phyloP scores from a whole-genome alignment of 1,140 invertebrate genomes.

The Neoseiulus cucumeris region DNA sequence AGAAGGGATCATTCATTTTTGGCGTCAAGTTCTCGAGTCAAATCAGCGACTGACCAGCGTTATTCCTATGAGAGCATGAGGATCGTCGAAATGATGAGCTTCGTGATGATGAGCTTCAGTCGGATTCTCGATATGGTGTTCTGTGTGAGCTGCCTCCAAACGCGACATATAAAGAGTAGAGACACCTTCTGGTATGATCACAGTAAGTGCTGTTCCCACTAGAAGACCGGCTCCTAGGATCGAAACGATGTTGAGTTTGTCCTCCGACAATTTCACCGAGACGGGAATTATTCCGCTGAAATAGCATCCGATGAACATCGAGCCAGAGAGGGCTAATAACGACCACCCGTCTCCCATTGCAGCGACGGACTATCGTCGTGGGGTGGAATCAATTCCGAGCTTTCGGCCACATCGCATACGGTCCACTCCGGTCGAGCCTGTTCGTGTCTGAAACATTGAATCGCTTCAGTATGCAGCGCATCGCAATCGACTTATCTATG shows the following conservation, averaged over 20 bases:
- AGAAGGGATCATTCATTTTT: too few relatives aligned
- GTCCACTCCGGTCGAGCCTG: too few relatives aligned
- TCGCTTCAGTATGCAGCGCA: too few relatives aligned
- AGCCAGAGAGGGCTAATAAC: constrained; percentile 34
- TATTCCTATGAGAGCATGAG: constrained; percentile 45
- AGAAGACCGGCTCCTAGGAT: constrained; percentile 86
- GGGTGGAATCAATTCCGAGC: too few relatives aligned
- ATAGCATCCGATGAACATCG: constrained; percentile 90
- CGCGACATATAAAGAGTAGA: constrained; percentile 12
- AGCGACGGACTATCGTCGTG: too few relatives aligned
- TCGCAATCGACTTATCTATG: too few relatives aligned
- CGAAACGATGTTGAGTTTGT: constrained; percentile 50
- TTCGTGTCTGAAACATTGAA: too few relatives aligned
- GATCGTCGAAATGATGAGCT: constrained; percentile 15
- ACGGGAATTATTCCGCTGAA: constrained; percentile 78
- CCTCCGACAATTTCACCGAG: constrained; percentile 79
- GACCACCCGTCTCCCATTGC: constrained; percentile 12
- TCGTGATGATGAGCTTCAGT: background rate
- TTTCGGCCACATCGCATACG: too few relatives aligned
- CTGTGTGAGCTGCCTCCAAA: constrained; percentile 13
- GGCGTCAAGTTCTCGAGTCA: background rate
- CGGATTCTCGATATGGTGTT: background rate
- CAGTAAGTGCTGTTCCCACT: constrained; percentile 88
- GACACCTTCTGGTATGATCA: constrained; percentile 90
- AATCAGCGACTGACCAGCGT: constrained; percentile 31